Base-by-base conservation (phyloP, 2,113 vertebrate genomes). In the Sinocyclocheilus grahami region DNA sequence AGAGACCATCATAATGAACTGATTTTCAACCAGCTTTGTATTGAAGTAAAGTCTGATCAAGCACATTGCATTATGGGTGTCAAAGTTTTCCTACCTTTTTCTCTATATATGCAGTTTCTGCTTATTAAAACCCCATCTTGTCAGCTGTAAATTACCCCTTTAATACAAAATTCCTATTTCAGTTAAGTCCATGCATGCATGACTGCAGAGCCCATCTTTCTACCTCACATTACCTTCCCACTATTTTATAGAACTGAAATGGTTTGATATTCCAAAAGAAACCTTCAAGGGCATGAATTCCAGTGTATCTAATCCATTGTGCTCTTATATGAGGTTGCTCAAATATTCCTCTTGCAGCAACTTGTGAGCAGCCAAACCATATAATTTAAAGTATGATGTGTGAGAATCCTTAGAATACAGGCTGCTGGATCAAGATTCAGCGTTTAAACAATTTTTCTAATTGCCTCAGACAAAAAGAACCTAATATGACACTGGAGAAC, bases 231-330 rank as follows among this genome's bases (percentile, higher is more conserved):
- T 13, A 74, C 37, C 37, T 74, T 42, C 22, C 22, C 72, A 75
- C 72, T 46, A 75, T 75, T 75, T 75, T 48, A 75, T 75, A 14
- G n/a, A 75, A 48, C 39, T 48, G 22, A 48, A 48, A 48, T 14
- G 12, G 5, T 24, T 48, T 75, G 42, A 24, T 48, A 75, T 75
- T 48, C 42, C 42, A 27, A 42, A 48, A 75, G 42, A 75, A 46
- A 75, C n/a, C 13, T 48, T 22, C 42, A 24, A 24, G 12, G 18
- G 42, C 72, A 48, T 48, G 39, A 48, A 6, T 24, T 48, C 11
- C 42, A n/a, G n/a, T n/a, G n/a, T n/a, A 48, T 75, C 72, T 48
- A 75, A 75, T 48, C 42, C 5, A 7, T 75, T 75, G 39, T 75
- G 72, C 22, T 75, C 12, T 75, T 48, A 14, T 48, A 14, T 48